phyloP scores from a whole-genome alignment of 2,113 vertebrate genomes.

The Syrrhaptes paradoxus region DNA sequence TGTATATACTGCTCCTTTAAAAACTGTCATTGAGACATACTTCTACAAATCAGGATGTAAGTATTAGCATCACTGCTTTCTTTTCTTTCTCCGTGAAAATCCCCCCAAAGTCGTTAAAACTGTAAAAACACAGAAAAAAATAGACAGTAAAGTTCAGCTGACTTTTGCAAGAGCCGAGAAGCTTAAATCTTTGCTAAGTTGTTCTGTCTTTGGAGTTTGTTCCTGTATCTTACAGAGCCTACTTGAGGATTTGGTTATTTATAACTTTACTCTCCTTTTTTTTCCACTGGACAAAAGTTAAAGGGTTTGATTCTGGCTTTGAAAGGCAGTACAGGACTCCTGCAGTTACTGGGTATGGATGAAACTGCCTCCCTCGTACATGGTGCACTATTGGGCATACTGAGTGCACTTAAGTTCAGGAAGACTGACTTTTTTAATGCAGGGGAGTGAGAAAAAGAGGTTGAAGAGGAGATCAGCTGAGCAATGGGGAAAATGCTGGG shows the following conservation, averaged over 20 bases:
- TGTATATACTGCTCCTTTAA: background rate
- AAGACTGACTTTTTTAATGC: background rate
- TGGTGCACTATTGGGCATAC: background rate
- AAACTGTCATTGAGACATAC: too few relatives aligned
- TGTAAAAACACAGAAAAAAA: background rate
- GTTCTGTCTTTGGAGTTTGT: background rate
- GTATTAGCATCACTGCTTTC: background rate
- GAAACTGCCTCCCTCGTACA: rapidly evolving
- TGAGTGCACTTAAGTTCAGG: background rate
- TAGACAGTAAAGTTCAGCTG: background rate
- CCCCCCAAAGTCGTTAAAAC: rapidly evolving
- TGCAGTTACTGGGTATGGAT: rapidly evolving
- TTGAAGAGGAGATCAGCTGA: background rate
- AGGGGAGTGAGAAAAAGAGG: background rate
- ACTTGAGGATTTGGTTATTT: background rate
- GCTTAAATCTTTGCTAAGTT: background rate
- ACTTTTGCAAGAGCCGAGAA: background rate
- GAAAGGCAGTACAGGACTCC: background rate
- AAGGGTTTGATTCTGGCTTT: background rate
- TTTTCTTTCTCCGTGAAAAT: background rate
- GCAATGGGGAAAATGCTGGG: too few relatives aligned
- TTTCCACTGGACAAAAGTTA: background rate
- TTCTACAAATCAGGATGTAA: background rate
- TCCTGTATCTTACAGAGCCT: background rate
- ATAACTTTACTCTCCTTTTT: background rate